Evolutionary conservation across 1,140 invertebrate species (phyloP), one percentile per base, ranked within the genome.

Genomic region (Calephelis virginiensis): DNA sequence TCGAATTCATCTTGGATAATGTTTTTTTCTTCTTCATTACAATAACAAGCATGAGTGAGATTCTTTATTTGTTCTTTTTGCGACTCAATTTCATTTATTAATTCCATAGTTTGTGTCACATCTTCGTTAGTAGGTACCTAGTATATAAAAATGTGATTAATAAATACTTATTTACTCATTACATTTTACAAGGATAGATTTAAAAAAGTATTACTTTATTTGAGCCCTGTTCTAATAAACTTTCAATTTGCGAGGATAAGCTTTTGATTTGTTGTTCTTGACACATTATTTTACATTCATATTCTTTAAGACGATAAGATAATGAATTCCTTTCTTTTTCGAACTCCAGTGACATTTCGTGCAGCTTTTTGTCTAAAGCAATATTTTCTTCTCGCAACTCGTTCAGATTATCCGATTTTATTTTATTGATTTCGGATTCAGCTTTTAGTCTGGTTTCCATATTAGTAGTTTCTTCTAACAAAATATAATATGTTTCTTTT

Each of bases 191-290:
- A 66, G 64, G 64, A 70, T 53, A 66, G 2, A 43, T 50, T 43
- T 40, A 49, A 68, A 47, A 61, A 50, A 56, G 14, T 73, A 72
- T 75, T 66, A 85, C 83, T 45, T 73, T 81, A 37, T 80, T 68
- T 11, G 65, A 70, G 43, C 79, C 76, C 66, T 84, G 75, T 66
- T 85, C 80, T 40, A 89, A 64, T 56, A 89, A 66, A 71, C 70
- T 78, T 66, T 87, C 82, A 53, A 89, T 79, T 80, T 91, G 83
- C 38, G 63, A 13, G 0, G 79, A 77, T 64, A 91, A 80, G 66
- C 80, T 85, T 75, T 81, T 86, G 17, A 91, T 89, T 77, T 91
- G 86, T 69, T 89, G 82, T 38, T 84, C 85, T 74, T 89, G 83
- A 68, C 86, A 89, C 82, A 89, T 83, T 28, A 82, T 71, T 77